phyloP scores from a whole-genome alignment of 2,797 vertebrate species.

The Sebastes alutus region DNA sequence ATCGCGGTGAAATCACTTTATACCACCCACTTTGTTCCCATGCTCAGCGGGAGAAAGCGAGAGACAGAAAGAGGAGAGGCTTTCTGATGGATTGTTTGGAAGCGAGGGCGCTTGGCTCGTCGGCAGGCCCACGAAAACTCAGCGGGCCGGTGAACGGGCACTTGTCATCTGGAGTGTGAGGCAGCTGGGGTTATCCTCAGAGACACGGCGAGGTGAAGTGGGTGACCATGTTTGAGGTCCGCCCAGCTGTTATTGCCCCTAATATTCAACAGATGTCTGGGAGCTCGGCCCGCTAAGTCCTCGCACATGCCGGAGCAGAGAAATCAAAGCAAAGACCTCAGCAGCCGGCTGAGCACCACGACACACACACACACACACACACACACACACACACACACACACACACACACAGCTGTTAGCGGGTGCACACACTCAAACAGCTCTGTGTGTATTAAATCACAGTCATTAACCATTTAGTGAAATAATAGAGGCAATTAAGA shows the following conservation, averaged over 20 bases:
- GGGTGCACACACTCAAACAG: constrained; percentile 47
- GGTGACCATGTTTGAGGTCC: constrained; percentile 81
- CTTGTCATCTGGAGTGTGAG: constrained; percentile 79
- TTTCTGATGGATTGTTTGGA: constrained; percentile 51
- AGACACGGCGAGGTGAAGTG: constrained; percentile 81
- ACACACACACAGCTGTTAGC: constrained; percentile 50
- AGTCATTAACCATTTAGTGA: constrained; percentile 77
- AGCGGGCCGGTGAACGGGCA: constrained; percentile 68
- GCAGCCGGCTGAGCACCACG: constrained; percentile 50
- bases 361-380: constrained; percentile 54
- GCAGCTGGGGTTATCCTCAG: constrained; percentile 80
- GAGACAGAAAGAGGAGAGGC: constrained; percentile 27
- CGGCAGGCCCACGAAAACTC: constrained; percentile 40
- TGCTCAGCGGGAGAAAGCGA: constrained; percentile 52
- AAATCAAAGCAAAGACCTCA: constrained; percentile 73
- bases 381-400: constrained; percentile 42
- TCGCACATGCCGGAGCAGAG: constrained; percentile 72
- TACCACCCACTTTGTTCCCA: constrained; percentile 81
- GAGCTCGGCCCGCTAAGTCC: constrained; percentile 75
- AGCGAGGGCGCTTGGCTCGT: constrained; percentile 40
- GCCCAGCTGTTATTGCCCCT: constrained; percentile 83
- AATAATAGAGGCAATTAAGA: constrained; percentile 74
- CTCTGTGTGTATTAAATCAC: constrained; percentile 66
- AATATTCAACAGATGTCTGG: constrained; percentile 84
- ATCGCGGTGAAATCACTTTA: constrained; percentile 65